Evolutionary conservation across 2,113 vertebrate genomes (phyloP).

Genomic region (Hemiscyllium ocellatum): DNA sequence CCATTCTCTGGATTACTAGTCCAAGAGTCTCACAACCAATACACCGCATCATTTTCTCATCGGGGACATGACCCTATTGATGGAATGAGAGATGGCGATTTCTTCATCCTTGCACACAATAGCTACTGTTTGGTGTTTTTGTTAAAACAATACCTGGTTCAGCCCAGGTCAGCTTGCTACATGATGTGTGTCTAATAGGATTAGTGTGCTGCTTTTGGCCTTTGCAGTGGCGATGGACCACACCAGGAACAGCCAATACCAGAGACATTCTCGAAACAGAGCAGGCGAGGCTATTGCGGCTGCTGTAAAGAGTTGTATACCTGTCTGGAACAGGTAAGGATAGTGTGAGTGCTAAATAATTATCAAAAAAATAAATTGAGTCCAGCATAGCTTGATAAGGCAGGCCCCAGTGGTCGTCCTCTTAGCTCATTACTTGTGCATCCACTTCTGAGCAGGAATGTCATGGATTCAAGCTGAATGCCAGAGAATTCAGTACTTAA

Average conservation of each 20-base stretch:
- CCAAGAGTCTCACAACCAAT: background rate
- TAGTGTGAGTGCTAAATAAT: background rate
- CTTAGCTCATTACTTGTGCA: background rate
- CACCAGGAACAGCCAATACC: slow-evolving; percentile 45
- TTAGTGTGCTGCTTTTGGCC: background rate
- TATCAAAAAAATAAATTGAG: background rate
- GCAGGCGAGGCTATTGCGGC: slow-evolving; percentile 78
- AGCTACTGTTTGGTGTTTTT: background rate
- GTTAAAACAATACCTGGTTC: background rate
- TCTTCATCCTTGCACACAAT: background rate
- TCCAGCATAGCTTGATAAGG: background rate
- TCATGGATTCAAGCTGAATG: background rate
- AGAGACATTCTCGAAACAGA: slow-evolving; percentile 51
- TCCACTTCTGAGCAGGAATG: background rate
- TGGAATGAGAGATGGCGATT: background rate
- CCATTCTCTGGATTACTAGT: background rate
- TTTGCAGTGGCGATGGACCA: background rate
- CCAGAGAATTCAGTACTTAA: background rate
- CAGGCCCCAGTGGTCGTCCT: background rate
- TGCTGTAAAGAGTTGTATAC: slow-evolving; percentile 76
- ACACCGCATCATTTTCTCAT: background rate
- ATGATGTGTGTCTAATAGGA: background rate
- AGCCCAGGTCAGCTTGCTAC: background rate
- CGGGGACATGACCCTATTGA: background rate
- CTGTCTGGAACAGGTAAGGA: slow-evolving; percentile 76